Evolutionary conservation across 2,888 invertebrate genomes (phyloP).

Genomic region (Ochlodes sylvanus): DNA sequence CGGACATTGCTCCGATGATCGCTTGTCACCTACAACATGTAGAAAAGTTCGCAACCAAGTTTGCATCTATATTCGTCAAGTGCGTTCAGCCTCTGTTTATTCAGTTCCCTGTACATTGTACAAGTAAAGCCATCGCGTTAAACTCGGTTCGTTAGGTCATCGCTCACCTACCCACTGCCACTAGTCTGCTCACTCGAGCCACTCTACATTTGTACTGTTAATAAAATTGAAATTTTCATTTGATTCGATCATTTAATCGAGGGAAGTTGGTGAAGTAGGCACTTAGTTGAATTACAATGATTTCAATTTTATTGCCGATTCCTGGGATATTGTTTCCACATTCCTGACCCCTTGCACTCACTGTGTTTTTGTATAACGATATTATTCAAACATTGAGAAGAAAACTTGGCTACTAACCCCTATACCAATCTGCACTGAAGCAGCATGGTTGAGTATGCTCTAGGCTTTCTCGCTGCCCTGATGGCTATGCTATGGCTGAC

Average conservation of each 20-base stretch:
- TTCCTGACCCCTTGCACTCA: background rate
- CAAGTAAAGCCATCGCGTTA: slow-evolving; percentile 14
- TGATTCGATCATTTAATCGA: slow-evolving; percentile 9
- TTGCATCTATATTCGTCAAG: background rate
- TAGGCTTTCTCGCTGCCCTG: no score
- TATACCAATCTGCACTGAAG: no score
- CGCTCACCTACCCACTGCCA: slow-evolving; percentile 5
- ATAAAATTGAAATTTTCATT: slow-evolving; percentile 24
- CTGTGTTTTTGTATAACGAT: no score
- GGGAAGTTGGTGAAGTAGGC: background rate
- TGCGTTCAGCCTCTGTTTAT: slow-evolving; percentile 20
- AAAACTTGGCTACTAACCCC: no score
- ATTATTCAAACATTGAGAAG: no score
- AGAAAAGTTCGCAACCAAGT: no score
- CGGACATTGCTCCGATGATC: no score
- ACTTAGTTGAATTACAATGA: background rate
- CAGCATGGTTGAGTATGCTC: no score
- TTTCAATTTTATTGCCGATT: background rate
- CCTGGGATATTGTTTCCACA: background rate
- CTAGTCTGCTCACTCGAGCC: background rate
- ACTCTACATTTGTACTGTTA: slow-evolving; percentile 21
- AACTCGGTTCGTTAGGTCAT: slow-evolving; percentile 27
- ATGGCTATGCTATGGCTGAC: no score
- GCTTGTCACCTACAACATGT: no score
- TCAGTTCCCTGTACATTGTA: background rate